These are phyloP conservation scores for Octodonta nipae DNA, from an alignment of 2,888 invertebrate species.

Conservation along the genomic window DNA sequence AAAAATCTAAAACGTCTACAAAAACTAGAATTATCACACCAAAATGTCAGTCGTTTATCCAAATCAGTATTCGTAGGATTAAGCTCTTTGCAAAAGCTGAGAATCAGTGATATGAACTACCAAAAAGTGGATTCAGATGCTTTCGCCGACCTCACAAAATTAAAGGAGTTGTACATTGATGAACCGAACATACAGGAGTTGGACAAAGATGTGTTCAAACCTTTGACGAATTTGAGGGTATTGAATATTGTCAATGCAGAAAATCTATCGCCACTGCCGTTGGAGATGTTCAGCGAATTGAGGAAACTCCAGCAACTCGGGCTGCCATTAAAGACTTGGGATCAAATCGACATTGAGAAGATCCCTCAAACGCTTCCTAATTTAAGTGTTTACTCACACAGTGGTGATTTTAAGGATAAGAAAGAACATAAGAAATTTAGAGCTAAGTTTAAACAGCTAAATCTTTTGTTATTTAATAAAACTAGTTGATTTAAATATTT, in stretches of 20 bases:
- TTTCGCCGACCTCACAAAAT: not conserved
- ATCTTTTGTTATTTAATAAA: no score
- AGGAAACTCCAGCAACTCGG: not conserved
- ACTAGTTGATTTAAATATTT: no score
- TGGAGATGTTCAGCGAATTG: not conserved
- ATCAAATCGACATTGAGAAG: not conserved
- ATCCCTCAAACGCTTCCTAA: not conserved
- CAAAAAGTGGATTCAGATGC: not conserved
- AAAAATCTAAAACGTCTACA: not conserved
- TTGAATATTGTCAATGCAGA: not conserved
- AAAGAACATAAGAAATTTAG: no score
- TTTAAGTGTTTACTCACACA: no score
- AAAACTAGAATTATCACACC: not conserved
- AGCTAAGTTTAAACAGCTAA: no score
- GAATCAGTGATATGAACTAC: constrained; percentile 1
- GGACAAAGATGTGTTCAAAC: not conserved
- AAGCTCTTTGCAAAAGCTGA: not conserved
- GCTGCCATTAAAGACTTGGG: not conserved
- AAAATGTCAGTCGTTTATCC: not conserved
- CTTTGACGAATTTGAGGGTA: not conserved
- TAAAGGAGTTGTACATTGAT: constrained; percentile 1
- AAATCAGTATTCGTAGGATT: not conserved
- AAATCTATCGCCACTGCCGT: not conserved
- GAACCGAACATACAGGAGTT: not conserved
- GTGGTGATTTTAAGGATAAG: no score